A percentile compares a stretch with the other conserved stretches of the same genome.
Conservation (phyloP, 2,113 vertebrate species). For the Bombycilla garrulus region DNA sequence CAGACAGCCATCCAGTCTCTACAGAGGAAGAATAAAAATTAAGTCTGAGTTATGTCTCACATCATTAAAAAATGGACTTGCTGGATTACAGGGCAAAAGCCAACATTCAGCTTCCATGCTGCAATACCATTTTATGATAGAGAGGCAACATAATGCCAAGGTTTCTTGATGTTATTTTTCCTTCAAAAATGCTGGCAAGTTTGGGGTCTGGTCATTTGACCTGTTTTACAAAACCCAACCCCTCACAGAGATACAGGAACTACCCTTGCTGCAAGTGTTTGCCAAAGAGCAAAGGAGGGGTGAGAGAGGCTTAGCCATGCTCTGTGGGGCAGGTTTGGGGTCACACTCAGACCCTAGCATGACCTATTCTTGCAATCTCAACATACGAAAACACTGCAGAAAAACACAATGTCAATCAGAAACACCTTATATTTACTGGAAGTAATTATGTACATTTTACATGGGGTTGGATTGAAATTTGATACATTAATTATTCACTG, state of each 20-base stretch:
- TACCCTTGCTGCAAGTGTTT: not conserved
- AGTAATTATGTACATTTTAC: not conserved
- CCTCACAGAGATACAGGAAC: not conserved
- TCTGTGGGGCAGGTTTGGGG: not conserved
- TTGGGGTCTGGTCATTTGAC: not conserved
- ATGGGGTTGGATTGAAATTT: not conserved
- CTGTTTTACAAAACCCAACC: not conserved
- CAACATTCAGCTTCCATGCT: not conserved
- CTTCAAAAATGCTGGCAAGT: not conserved
- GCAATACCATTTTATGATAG: not conserved
- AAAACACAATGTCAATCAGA: not conserved
- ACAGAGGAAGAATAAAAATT: not conserved
- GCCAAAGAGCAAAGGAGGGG: not conserved
- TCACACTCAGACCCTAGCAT: not conserved
- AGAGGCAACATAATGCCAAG: not conserved
- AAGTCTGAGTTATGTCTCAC: not conserved
- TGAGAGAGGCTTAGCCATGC: not conserved
- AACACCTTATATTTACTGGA: not conserved
- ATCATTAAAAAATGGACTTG: not conserved
- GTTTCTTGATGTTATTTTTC: not conserved
- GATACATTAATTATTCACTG: not conserved
- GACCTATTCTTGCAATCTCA: not conserved
- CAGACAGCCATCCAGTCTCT: not conserved
- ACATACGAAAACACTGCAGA: not conserved
- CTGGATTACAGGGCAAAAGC: not conserved